These are phyloP conservation scores for Pterostichus niger DNA, from an alignment of 2,888 invertebrate genomes.

Conservation along the genomic window DNA sequence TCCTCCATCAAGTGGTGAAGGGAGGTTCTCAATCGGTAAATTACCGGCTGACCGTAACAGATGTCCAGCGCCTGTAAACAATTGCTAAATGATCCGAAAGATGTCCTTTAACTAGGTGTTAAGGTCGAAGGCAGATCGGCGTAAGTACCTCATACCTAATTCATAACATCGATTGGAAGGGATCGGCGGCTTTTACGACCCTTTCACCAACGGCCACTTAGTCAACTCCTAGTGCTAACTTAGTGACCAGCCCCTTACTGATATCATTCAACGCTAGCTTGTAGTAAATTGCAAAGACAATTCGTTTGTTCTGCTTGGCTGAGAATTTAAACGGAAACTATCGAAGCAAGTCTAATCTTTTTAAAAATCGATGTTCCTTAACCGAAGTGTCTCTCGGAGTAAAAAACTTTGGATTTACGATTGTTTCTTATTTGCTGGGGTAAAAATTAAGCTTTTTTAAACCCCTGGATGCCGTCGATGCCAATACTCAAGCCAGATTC, in stretches of 20 bases:
- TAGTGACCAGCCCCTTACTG: constrained; percentile 19
- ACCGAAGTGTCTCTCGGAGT: constrained; percentile 53
- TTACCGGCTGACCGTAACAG: constrained; percentile 63
- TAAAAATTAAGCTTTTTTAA: constrained; percentile 65
- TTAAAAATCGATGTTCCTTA: constrained; percentile 64
- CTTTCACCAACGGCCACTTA: constrained; percentile 44
- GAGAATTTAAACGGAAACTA: constrained; percentile 58
- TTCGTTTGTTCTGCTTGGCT: constrained; percentile 37
- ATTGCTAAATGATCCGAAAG: constrained; percentile 66
- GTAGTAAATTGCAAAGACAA: not conserved
- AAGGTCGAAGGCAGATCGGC: constrained; percentile 56
- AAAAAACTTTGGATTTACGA: constrained; percentile 65
- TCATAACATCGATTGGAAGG: constrained; percentile 64
- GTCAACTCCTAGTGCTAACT: constrained; percentile 31
- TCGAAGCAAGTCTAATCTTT: constrained; percentile 63
- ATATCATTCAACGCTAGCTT: not conserved
- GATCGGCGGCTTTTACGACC: constrained; percentile 55
- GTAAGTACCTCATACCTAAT: constrained; percentile 58
- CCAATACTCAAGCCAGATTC: constrained; percentile 40
- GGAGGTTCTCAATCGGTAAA: constrained; percentile 57
- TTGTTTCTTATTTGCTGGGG: constrained; percentile 65
- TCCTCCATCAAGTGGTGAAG: constrained; percentile 17
- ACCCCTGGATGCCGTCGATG: constrained; percentile 54
- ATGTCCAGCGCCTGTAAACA: constrained; percentile 57
- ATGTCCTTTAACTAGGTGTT: constrained; percentile 64